Evolutionary conservation across 2,797 vertebrate species (phyloP), one percentile per base, ranked within the genome.

Genomic region (Carcharodon carcharias): DNA sequence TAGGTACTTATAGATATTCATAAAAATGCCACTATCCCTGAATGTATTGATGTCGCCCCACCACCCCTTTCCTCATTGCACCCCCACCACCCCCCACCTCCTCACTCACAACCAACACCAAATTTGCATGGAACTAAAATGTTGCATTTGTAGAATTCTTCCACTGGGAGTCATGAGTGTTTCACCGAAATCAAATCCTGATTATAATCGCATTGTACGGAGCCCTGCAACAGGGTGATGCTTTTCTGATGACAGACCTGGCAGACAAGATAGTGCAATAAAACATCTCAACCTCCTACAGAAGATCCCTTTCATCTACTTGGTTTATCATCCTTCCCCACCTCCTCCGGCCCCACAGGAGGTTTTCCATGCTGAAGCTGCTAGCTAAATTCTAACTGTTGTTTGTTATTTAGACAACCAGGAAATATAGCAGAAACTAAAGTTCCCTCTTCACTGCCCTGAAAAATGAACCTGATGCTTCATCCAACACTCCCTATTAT

Each of bases 131-230:
- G 31, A 18, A 40, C 63, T 50, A 21, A 67, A 50, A 28, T 50
- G 92, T 94, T 94, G 35, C 21, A 67, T 69, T 94, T 69, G 40
- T n/a, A 65, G 21, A 94, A 45, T 40, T 94, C 40, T 50, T 94
- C 92, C 92, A 94, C 92, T 94, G 65, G 40, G 65, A 26, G 63
- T 65, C 92, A 50, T 40, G n/a, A 67, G 92, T 67, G n/a, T 45
- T 58, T 35, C 88, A 91, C 12, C 0, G 14, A 35, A 56, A 31
- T 91, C 88, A 61, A 28, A 35, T 91, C 88, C 35, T 61, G 28
- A 18, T 91, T 91, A 58, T 61, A 91, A 61, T 56, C 85, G 23
- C 28, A 14, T 35, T 58, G 14, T 35, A 23, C 31, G 5, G 56
- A 91, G 11, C 31, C 56, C 88, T 16, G 56, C 11, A 61, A 28